Evolutionary conservation across 1,140 invertebrate genomes (phyloP).

Genomic region (Atopsyche davidsoni): DNA sequence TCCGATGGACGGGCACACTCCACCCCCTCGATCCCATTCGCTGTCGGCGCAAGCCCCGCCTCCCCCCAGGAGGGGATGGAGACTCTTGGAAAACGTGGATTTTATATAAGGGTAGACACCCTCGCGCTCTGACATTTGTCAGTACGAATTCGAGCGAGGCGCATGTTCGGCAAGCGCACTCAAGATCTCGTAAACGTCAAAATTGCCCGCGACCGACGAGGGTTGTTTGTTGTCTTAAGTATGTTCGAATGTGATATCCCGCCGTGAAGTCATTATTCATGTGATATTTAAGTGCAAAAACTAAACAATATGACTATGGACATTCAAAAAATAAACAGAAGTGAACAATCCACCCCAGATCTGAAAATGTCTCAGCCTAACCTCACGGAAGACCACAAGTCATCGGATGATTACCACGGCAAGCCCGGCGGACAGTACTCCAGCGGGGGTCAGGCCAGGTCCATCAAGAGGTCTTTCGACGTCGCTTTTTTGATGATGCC

Average conservation of each 20-base stretch:
- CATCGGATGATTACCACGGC: slow-evolving; percentile 16
- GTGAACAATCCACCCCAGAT: slow-evolving; percentile 43
- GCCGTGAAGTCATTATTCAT: neutral
- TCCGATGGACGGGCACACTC: slow-evolving; percentile 30
- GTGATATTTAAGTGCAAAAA: slow-evolving; percentile 1
- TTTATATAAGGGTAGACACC: slow-evolving; percentile 25
- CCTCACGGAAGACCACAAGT: slow-evolving; percentile 18
- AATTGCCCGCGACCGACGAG: neutral
- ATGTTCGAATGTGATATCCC: neutral
- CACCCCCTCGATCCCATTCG: slow-evolving; percentile 36
- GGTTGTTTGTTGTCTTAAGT: neutral
- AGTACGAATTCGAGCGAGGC: slow-evolving; percentile 7
- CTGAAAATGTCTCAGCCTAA: slow-evolving; percentile 23
- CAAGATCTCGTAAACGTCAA: neutral
- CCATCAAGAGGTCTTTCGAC: slow-evolving; percentile 73
- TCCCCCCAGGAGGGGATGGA: slow-evolving; percentile 28
- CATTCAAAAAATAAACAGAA: slow-evolving; percentile 48
- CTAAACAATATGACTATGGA: slow-evolving; percentile 47
- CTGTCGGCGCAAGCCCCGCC: slow-evolving; percentile 36
- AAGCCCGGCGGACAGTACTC: slow-evolving; percentile 40
- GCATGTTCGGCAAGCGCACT: slow-evolving; percentile 6
- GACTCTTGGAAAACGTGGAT: slow-evolving; percentile 4
- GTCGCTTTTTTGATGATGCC: slow-evolving; percentile 83
- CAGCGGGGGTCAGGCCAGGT: slow-evolving; percentile 36
- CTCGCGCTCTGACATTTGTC: slow-evolving; percentile 22